Conservation (phyloP, 2,888 invertebrate genomes). For the Megaustenia siamemsis region DNA sequence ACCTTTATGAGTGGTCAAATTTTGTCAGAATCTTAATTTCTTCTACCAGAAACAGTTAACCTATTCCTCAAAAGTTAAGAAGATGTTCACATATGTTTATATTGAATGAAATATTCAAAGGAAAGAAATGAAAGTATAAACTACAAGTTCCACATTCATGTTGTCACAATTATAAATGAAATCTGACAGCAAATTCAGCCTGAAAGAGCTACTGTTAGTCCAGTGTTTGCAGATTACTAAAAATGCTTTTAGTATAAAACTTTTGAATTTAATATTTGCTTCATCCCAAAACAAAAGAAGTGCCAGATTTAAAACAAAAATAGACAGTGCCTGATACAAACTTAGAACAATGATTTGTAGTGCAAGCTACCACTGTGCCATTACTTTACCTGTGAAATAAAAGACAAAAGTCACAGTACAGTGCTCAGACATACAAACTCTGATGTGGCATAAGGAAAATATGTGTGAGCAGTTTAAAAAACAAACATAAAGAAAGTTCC, state of each 20-base stretch:
- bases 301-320: not conserved
- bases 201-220: too few species aligned
- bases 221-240: not conserved
- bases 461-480: not conserved
- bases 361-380: conserved; percentile 32
- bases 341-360: conserved; percentile 11
- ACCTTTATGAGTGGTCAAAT: too few species aligned
- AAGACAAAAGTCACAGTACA: not conserved
- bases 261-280: conserved; percentile 29
- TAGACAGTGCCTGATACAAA: conserved; percentile 32
- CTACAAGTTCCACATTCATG: not conserved
- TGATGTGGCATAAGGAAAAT: not conserved
- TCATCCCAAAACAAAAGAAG: conserved; percentile 44
- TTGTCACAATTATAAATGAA: not conserved
- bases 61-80: too few species aligned
- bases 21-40: too few species aligned
- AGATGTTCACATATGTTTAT: too few species aligned
- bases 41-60: too few species aligned
- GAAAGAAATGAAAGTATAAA: not conserved
- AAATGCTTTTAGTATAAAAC: not conserved
- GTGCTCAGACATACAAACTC: conserved; percentile 18
- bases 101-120: not conserved
- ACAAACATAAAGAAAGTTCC: not conserved
- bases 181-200: too few species aligned
- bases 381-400: conserved; percentile 32